Evolutionary conservation across 1,140 invertebrate species (phyloP), one percentile per base, ranked within the genome.

Genomic region (Caerostris extrusa): DNA sequence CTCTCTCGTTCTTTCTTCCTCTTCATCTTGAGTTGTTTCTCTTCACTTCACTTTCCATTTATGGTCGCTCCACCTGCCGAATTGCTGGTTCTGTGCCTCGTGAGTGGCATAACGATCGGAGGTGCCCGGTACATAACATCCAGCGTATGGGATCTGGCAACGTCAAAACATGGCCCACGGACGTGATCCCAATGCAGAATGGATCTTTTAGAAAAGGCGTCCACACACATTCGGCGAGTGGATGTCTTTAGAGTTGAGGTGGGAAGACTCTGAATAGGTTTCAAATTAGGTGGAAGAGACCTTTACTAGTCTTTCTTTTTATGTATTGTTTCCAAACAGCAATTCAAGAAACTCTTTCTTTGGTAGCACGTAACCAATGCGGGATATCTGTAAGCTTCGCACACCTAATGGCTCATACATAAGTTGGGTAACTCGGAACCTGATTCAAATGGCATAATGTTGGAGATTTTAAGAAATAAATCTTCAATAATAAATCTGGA

Each of bases 1-100:
- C 56, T 5, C 1, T 56, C 56, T 57, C 14, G 17, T 50, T 89
- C 53, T n/a, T n/a, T n/a, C 64, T 50, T 19, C 58, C 57, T 55
- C 8, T 10, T 87, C 57, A 50, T 87, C 55, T 61, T 12, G 53
- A 71, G 88, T 56, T 90, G 64, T 50, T 90, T 57, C 67, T 71
- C 86, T 90, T 58, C 56, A 71, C 90, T 91, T 91, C 90, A 82
- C 71, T 91, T 91, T 91, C 90, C 90, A 91, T 91, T n/a, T 91
- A 91, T 61, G 56, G 90, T 50, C 64, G 69, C 83, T 85, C 71
- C 77, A 91, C 90, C 90, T 92, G 90, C 90, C 81, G 81, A 85
- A 88, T 89, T 17, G 87, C 87, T 50, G 87, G 87, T 89, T 81
- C 69, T 12, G 90, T 58, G 90, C 57, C 60, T 83, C 90, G 81